phyloP scores from a whole-genome alignment of 2,888 invertebrate species.

The Strigamia maritima region DNA sequence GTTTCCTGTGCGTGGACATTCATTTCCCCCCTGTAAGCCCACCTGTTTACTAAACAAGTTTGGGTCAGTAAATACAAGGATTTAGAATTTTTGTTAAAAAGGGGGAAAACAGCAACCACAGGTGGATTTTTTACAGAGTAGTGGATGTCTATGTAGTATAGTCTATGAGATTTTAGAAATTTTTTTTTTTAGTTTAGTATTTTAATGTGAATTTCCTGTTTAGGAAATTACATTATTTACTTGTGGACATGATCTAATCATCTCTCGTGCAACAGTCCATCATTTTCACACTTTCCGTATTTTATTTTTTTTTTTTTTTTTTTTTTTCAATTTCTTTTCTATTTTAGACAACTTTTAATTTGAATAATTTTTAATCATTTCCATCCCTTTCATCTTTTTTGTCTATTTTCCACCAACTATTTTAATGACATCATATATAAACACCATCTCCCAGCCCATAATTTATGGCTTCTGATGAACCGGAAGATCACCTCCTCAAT shows the following conservation, averaged over 20 bases:
- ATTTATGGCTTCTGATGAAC: background rate
- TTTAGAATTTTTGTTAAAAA: conserved; percentile 1
- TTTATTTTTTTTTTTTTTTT: too few species aligned
- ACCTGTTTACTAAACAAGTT: conserved; percentile 17
- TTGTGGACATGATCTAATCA: too few species aligned
- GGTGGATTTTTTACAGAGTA: background rate
- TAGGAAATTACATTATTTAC: too few species aligned
- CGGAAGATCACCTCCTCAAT: conserved; percentile 2
- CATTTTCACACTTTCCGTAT: too few species aligned
- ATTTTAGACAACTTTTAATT: too few species aligned
- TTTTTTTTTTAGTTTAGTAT: too few species aligned
- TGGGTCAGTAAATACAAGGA: background rate
- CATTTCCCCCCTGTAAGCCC: conserved; percentile 7
- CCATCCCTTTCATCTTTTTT: background rate
- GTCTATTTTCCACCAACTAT: background rate
- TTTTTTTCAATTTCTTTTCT: too few species aligned
- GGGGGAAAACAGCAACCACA: background rate
- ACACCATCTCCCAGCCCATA: background rate
- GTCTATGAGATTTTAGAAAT: too few species aligned
- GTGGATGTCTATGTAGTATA: background rate
- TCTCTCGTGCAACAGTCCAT: too few species aligned
- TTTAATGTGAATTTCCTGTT: too few species aligned
- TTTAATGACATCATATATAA: conserved; percentile 5
- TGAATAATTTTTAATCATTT: too few species aligned
- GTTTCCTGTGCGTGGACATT: conserved; percentile 27